phyloP scores from a whole-genome alignment of 2,888 invertebrate genomes.

The Tinea pellionella region DNA sequence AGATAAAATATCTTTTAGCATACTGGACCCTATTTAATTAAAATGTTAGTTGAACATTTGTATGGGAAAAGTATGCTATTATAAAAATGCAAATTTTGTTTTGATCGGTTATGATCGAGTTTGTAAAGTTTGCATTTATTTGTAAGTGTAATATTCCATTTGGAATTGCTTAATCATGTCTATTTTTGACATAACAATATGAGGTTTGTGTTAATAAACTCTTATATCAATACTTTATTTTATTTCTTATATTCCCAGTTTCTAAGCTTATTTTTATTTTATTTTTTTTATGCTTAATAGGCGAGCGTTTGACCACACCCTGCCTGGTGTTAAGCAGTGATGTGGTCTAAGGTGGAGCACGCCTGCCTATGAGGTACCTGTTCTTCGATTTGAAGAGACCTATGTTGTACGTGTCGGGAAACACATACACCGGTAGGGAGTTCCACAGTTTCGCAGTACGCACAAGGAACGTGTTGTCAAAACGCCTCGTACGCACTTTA shows the following conservation, averaged over 20 bases:
- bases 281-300: background rate
- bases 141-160: constrained; percentile 34
- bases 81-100: background rate
- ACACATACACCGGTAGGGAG: no score
- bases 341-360: no score
- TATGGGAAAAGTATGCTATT: background rate
- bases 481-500: no score
- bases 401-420: no score
- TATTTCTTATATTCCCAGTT: background rate
- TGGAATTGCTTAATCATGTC: constrained; percentile 50
- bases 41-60: constrained; percentile 14
- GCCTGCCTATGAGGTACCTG: no score
- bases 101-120: background rate
- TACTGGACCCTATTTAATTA: constrained; percentile 35
- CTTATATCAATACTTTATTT: background rate
- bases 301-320: no score
- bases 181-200: constrained; percentile 57
- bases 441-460: no score
- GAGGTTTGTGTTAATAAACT: constrained; percentile 19
- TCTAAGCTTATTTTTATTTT: no score
- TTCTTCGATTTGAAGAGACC: no score
- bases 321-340: no score
- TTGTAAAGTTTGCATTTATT: background rate
- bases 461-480: no score
- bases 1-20: constrained; percentile 62